Percentiles rank a stretch among this genome's conserved stretches.
Evolutionary conservation across 2,888 invertebrate genomes (phyloP).

Genomic region (Lobophora halterata): DNA sequence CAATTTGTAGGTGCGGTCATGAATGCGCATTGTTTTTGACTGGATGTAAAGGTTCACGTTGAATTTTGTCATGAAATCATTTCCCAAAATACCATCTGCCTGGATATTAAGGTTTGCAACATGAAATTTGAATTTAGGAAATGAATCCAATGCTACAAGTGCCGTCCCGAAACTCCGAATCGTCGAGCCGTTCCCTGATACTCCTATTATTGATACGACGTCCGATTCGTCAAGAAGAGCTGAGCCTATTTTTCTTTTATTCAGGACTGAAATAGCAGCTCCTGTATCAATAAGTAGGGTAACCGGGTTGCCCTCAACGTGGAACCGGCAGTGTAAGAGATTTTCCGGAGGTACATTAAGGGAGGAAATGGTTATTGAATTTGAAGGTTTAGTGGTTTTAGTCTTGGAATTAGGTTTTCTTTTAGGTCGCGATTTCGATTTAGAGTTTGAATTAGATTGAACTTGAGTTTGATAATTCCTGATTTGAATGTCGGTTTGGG

Average conservation of each 20-base stretch:
- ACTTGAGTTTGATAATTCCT: too few species aligned
- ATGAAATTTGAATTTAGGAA: neutral
- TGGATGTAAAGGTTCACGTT: neutral
- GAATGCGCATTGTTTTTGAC: conserved; percentile 21
- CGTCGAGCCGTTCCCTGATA: conserved; percentile 12
- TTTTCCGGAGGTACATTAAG: conserved; percentile 37
- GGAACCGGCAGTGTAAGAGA: conserved; percentile 32
- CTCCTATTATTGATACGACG: neutral
- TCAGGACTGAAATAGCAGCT: neutral
- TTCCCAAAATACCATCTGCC: neutral
- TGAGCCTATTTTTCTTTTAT: neutral
- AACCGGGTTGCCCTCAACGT: conserved; percentile 30
- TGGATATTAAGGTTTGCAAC: neutral
- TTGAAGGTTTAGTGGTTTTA: neutral
- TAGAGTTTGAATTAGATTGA: conserved; percentile 12
- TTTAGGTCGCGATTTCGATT: conserved; percentile 19
- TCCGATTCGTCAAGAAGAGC: neutral
- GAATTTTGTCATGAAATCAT: neutral
- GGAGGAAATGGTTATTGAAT: conserved; percentile 31
- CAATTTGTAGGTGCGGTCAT: conserved; percentile 30
- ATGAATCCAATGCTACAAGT: conserved; percentile 28
- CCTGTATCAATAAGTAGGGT: conserved; percentile 34
- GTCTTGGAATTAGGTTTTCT: conserved; percentile 19
- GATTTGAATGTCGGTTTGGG: too few species aligned
- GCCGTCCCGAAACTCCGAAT: conserved; percentile 29